Conservation (phyloP, 23 tunicate genomes). For the Botrylloides violaceus region DNA sequence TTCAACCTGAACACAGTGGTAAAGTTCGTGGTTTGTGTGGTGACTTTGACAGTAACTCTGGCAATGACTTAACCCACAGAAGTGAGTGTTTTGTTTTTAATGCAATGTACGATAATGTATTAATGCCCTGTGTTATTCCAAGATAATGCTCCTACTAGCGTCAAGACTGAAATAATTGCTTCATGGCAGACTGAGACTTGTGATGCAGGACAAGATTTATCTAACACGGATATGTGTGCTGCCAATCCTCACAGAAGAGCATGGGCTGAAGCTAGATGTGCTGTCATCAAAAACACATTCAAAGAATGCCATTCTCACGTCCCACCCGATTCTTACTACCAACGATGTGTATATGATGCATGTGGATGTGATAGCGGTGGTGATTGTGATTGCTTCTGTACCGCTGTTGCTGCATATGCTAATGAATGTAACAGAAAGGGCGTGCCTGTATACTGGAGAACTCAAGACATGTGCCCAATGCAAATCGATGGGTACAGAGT, state of each 20-base stretch:
- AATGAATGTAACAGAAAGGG: constrained; percentile 93
- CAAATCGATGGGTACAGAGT: constrained; percentile 90
- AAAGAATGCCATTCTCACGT: constrained; percentile 83
- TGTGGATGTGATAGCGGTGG: constrained; percentile 95
- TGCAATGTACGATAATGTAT: neutral
- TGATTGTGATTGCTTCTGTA: constrained; percentile 96
- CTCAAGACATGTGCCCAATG: constrained; percentile 92
- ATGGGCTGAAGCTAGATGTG: constrained; percentile 95
- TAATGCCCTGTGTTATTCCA: neutral
- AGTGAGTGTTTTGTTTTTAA: constrained; percentile 37
- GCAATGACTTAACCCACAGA: constrained; percentile 80
- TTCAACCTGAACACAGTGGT: constrained; percentile 84
- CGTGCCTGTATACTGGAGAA: constrained; percentile 84
- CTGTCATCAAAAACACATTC: constrained; percentile 78
- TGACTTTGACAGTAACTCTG: constrained; percentile 87
- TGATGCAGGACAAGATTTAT: constrained; percentile 58
- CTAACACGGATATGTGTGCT: constrained; percentile 82
- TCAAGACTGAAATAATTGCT: constrained; percentile 61
- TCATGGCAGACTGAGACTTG: constrained; percentile 95
- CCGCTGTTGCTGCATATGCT: constrained; percentile 93
- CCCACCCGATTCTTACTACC: constrained; percentile 76
- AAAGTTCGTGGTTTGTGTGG: constrained; percentile 99
- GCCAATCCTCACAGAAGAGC: constrained; percentile 70
- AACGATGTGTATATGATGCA: constrained; percentile 85
- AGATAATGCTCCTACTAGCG: constrained; percentile 84